phyloP scores from a whole-genome alignment of 2,888 invertebrate species.

The Neocrepidodera transversa region DNA sequence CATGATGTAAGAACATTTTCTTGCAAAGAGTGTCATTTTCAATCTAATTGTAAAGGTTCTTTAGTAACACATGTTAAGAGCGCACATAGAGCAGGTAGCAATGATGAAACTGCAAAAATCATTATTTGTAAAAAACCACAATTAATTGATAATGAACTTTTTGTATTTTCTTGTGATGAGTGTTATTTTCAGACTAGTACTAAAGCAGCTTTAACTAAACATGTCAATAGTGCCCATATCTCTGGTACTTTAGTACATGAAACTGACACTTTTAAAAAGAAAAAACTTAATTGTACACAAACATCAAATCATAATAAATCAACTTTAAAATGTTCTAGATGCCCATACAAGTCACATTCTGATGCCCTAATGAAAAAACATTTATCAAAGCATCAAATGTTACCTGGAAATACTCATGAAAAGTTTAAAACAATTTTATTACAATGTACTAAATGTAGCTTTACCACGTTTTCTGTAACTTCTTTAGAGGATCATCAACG shows the following conservation, averaged over 20 bases:
- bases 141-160: too few relatives aligned
- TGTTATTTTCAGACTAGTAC: not conserved
- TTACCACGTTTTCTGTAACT: slow-evolving; percentile 19
- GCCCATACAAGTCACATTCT: slow-evolving; percentile 26
- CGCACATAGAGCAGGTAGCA: slow-evolving; percentile 11
- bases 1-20: slow-evolving; percentile 19
- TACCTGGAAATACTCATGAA: not conserved
- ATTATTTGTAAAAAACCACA: not conserved
- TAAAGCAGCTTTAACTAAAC: not conserved
- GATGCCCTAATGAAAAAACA: slow-evolving; percentile 20
- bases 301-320: too few relatives aligned
- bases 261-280: too few relatives aligned
- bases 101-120: not conserved
- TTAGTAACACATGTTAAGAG: slow-evolving; percentile 25
- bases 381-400: slow-evolving; percentile 28
- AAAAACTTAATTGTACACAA: too few relatives aligned
- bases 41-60: slow-evolving; percentile 28
- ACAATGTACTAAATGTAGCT: slow-evolving; percentile 25
- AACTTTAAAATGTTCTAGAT: slow-evolving; percentile 29
- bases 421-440: not conserved
- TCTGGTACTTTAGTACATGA: too few relatives aligned
- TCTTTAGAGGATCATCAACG: slow-evolving; percentile 19
- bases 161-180: not conserved
- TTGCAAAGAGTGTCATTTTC: slow-evolving; percentile 30
- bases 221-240: not conserved